phyloP scores from a whole-genome alignment of 2,888 invertebrate genomes.

The Eupithecia tripunctaria region DNA sequence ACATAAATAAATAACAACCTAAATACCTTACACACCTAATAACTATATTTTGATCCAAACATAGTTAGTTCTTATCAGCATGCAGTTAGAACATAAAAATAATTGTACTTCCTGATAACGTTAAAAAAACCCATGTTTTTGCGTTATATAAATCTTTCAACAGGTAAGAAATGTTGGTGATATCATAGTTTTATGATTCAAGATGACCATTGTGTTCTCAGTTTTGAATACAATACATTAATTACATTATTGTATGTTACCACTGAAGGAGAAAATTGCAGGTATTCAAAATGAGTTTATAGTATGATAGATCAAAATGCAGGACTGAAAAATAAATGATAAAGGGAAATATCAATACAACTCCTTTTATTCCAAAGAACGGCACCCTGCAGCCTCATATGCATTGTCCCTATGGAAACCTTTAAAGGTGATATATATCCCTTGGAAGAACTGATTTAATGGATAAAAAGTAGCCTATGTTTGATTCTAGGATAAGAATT shows the following conservation, averaged over 20 bases:
- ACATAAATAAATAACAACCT: neutral
- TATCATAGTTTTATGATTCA: neutral
- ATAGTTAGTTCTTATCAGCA: conserved; percentile 34
- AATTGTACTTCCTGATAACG: conserved; percentile 22
- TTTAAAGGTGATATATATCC: no score
- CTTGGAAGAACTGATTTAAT: no score
- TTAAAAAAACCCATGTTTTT: neutral
- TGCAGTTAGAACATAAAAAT: conserved; percentile 22
- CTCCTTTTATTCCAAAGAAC: no score
- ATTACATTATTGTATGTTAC: neutral
- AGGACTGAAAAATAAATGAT: neutral
- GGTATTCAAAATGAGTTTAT: neutral
- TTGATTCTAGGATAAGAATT: no score
- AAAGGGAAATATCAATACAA: no score
- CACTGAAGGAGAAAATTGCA: neutral
- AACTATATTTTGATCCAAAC: conserved; percentile 5
- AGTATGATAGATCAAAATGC: neutral
- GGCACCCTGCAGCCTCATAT: no score
- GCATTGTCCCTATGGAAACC: no score
- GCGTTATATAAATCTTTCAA: neutral
- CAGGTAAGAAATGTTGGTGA: neutral
- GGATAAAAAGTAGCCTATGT: no score
- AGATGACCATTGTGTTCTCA: neutral
- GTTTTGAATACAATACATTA: neutral
- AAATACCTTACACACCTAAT: neutral